Evolutionary conservation across 2,888 invertebrate species (phyloP).

Genomic region (Chouioia cunea): DNA sequence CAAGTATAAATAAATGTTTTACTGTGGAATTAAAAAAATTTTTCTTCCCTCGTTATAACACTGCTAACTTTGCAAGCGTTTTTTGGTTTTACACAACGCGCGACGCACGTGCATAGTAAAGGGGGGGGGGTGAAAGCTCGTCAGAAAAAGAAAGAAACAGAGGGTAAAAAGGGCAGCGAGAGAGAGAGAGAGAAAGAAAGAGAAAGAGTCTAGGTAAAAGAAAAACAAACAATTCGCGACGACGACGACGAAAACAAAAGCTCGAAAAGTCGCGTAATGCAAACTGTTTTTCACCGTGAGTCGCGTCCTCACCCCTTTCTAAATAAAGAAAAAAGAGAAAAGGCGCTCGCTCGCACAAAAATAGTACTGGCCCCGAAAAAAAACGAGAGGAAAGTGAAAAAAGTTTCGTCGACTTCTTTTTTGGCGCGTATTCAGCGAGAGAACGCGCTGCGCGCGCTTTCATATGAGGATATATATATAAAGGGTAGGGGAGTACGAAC

Average conservation of each 20-base stretch:
- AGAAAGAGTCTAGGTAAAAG: no score
- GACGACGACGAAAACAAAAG: constrained; percentile 25
- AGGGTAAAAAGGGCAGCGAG: constrained; percentile 9
- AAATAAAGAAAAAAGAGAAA: constrained; percentile 26
- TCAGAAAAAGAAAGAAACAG: constrained; percentile 18
- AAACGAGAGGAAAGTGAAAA: constrained; percentile 9
- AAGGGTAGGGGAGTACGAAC: constrained; percentile 1
- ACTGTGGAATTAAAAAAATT: constrained; percentile 10
- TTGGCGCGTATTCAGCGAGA: constrained; percentile 50
- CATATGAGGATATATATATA: constrained; percentile 51
- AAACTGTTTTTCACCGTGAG: constrained; percentile 34
- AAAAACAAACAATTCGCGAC: no score
- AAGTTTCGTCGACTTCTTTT: constrained; percentile 44
- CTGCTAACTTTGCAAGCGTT: constrained; percentile 26
- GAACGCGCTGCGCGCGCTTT: constrained; percentile 47
- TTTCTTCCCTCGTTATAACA: neutral
- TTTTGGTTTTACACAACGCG: constrained; percentile 5
- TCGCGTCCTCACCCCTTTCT: neutral
- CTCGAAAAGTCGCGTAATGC: constrained; percentile 38
- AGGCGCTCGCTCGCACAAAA: constrained; percentile 11
- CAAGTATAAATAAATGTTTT: no score
- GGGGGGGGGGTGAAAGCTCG: neutral
- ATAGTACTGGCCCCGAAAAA: constrained; percentile 7
- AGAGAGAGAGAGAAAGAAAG: no score
- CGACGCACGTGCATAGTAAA: neutral